phyloP scores from a whole-genome alignment of 2,797 vertebrate genomes.

The Rhinichthys osculus region DNA sequence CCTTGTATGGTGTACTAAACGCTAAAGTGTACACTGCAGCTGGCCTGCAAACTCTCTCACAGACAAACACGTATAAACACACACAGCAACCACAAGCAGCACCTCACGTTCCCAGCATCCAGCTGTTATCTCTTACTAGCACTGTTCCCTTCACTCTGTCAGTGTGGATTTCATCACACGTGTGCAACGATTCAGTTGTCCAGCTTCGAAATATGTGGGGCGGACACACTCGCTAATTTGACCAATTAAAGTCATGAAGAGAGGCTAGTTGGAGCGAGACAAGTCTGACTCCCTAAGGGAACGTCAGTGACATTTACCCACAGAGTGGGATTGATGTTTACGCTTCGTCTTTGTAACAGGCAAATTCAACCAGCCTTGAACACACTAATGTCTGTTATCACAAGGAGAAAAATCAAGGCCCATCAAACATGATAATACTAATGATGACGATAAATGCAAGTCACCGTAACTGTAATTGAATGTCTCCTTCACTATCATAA shows the following conservation, averaged over 20 bases:
- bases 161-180: slow-evolving; percentile 30
- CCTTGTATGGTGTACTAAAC: slow-evolving; percentile 29
- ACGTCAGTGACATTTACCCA: slow-evolving; percentile 45
- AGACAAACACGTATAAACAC: slow-evolving; percentile 20
- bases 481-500: background rate
- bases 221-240: slow-evolving; percentile 25
- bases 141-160: slow-evolving; percentile 30
- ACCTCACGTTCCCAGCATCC: background rate
- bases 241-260: slow-evolving; percentile 37
- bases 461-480: slow-evolving; percentile 5
- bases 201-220: background rate
- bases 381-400: slow-evolving; percentile 39
- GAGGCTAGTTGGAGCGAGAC: slow-evolving; percentile 20
- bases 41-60: slow-evolving; percentile 7
- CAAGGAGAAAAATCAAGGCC: slow-evolving; percentile 41
- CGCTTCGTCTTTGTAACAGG: slow-evolving; percentile 45
- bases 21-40: slow-evolving; percentile 1
- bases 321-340: slow-evolving; percentile 54
- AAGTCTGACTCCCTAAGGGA: slow-evolving; percentile 31
- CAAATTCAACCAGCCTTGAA: slow-evolving; percentile 46
- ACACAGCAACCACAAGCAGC: slow-evolving; percentile 4
- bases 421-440: slow-evolving; percentile 37
- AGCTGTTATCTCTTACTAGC: slow-evolving; percentile 27
- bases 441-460: slow-evolving; percentile 37
- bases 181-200: slow-evolving; percentile 20